Evolutionary conservation across 2,888 invertebrate genomes (phyloP).

Genomic region (Acanthosepion lycidas): DNA sequence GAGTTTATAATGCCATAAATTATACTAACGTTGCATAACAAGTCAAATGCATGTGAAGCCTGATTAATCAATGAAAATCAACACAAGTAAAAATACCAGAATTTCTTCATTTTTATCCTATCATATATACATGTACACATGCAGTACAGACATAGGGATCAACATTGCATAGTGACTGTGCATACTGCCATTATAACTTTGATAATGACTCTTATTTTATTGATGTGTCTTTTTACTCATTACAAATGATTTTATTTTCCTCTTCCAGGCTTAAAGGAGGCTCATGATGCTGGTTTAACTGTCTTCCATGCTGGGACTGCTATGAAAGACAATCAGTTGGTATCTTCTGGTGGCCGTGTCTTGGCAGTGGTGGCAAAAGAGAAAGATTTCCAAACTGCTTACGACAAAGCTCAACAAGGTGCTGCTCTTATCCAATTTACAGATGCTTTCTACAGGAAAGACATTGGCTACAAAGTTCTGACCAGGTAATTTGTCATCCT

Average conservation of each 20-base stretch:
- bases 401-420: constrained; percentile 83
- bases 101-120: too few relatives aligned
- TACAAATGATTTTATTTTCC: not conserved
- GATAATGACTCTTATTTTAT: too few relatives aligned
- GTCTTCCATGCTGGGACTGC: constrained; percentile 90
- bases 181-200: too few relatives aligned
- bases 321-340: constrained; percentile 78
- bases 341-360: constrained; percentile 93
- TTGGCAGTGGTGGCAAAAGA: constrained; percentile 83
- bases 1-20: too few relatives aligned
- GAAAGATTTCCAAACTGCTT: constrained; percentile 82
- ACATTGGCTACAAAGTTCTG: constrained; percentile 91
- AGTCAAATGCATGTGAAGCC: too few relatives aligned
- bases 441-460: constrained; percentile 88
- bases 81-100: too few relatives aligned
- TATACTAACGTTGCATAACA: too few relatives aligned
- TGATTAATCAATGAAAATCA: too few relatives aligned
- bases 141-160: too few relatives aligned
- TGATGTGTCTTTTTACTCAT: too few relatives aligned
- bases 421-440: constrained; percentile 86
- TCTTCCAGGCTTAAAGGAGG: constrained; percentile 63
- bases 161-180: too few relatives aligned
- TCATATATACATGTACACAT: too few relatives aligned
- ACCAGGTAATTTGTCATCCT: constrained; percentile 79
- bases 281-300: constrained; percentile 73